A percentile compares a stretch with the other conserved stretches of the same genome.
phyloP scores from a whole-genome alignment of 1,140 invertebrate species.

The Cotesia typhae region DNA sequence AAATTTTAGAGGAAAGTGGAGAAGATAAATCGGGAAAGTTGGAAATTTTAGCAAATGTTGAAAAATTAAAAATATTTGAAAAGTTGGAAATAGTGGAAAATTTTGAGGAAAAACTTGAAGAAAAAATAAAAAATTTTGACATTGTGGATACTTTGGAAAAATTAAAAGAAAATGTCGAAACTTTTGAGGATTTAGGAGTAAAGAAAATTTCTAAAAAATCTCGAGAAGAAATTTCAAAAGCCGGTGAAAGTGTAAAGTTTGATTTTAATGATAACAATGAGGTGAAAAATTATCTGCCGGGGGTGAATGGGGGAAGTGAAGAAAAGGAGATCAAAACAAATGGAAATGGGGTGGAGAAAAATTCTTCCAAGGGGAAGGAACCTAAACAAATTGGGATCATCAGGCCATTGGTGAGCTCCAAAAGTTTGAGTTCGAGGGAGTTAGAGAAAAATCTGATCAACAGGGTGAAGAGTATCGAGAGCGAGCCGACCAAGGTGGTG shows the following conservation, averaged over 20 bases:
- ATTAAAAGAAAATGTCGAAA: slow-evolving; percentile 47
- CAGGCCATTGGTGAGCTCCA: slow-evolving; percentile 68
- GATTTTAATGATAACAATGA: slow-evolving; percentile 64
- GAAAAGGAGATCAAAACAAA: slow-evolving; percentile 46
- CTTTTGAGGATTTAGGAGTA: slow-evolving; percentile 50
- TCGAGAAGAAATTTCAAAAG: slow-evolving; percentile 74
- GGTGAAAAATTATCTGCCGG: slow-evolving; percentile 65
- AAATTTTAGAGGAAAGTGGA: too few relatives aligned
- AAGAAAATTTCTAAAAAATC: slow-evolving; percentile 69
- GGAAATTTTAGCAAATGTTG: too few relatives aligned
- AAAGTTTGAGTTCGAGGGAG: slow-evolving; percentile 70
- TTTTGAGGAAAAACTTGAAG: too few relatives aligned
- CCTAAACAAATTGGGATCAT: slow-evolving; percentile 71
- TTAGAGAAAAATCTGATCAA: slow-evolving; percentile 79
- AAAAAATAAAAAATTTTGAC: too few relatives aligned
- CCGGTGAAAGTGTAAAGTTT: slow-evolving; percentile 71
- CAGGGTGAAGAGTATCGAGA: slow-evolving; percentile 71
- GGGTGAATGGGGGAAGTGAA: slow-evolving; percentile 39
- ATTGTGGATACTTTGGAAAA: neutral
- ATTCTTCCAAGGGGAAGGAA: slow-evolving; percentile 30
- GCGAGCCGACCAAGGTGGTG: slow-evolving; percentile 67
- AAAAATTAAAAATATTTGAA: too few relatives aligned
- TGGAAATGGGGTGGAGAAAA: slow-evolving; percentile 42
- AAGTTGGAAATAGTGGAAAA: too few relatives aligned
- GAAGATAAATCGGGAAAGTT: too few relatives aligned